Base-by-base conservation (phyloP, 2,888 invertebrate species). In the Tridacna crocea region DNA sequence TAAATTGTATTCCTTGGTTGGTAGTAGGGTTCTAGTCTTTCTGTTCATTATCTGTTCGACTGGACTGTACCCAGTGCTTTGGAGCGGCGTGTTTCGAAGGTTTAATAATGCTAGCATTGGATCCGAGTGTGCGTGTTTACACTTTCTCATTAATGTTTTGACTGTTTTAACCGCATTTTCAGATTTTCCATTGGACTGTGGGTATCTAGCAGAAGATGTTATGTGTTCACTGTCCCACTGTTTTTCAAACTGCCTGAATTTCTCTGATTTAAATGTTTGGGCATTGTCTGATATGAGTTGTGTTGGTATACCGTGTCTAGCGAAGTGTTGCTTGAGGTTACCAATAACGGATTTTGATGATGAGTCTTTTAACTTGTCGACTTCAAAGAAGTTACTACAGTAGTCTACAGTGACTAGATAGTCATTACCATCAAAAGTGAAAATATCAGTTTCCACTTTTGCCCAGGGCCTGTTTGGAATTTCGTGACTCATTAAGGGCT, bases 401-500 rank as follows among this genome's bases (percentile, higher is more conserved):
- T 77, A 80, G 66, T 85, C 87, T 12, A 85, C 73, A 22, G 81
- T 81, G 2, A 84, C 48, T n/a, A 81, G 58, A 58, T 85, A 85
- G 58, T 83, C 65, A 4, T 83, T 48, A 12, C 74, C 78, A 22
- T 85, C 55, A n/a, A 73, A 82, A 11, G 75, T 68, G 72, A 83
- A 87, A 47, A 88, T 65, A 58, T 81, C 86, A 68, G 77, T 79
- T 51, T 80, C 83, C 8, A 88, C 48, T 70, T 82, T 86, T 12
- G 74, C 58, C 78, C 82, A 86, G n/a, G 86, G 84, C 22, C 80
- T 61, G 15, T 81, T 70, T 46, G 82, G 82, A 17, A 80, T 77
- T 13, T 85, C 77, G 60, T 80, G 82, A 13, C 74, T 55, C 27
- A 80, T 75, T 15, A 88, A 60, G 10, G 81, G 80, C 70, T 87